Conservation (phyloP, 2,797 vertebrate species). For the Lagocephalus sceleratus region DNA sequence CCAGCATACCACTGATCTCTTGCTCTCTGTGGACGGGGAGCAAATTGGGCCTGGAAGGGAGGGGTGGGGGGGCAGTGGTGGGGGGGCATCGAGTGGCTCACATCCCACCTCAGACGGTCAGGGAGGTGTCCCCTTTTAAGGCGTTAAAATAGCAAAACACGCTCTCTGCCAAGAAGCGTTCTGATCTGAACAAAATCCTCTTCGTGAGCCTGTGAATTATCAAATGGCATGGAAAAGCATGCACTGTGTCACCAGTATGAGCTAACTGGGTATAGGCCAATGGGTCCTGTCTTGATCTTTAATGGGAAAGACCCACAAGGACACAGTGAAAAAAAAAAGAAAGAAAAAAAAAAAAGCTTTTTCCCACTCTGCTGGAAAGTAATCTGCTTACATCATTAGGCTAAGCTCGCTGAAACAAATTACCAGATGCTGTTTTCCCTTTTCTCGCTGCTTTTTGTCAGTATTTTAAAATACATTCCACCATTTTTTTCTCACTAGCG, state of each 20-base stretch:
- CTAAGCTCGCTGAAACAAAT: slow-evolving; percentile 96
- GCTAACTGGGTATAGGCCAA: slow-evolving; percentile 31
- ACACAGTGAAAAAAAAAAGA: slow-evolving; percentile 31
- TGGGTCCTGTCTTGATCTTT: slow-evolving; percentile 52
- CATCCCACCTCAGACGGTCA: slow-evolving; percentile 61
- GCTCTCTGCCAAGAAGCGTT: slow-evolving; percentile 46
- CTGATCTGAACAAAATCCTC: slow-evolving; percentile 58
- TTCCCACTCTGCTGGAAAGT: slow-evolving; percentile 83
- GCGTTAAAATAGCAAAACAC: slow-evolving; percentile 55
- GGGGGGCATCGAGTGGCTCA: slow-evolving; percentile 56
- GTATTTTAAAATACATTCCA: slow-evolving; percentile 83
- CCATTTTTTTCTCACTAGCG: slow-evolving; percentile 84
- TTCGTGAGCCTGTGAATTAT: slow-evolving; percentile 47
- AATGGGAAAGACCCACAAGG: slow-evolving; percentile 56
- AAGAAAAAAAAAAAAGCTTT: slow-evolving; percentile 29
- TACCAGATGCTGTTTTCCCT: slow-evolving; percentile 92
- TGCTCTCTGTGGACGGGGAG: slow-evolving; percentile 66
- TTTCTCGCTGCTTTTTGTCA: slow-evolving; percentile 72
- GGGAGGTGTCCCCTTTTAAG: slow-evolving; percentile 55
- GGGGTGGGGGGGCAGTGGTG: not conserved
- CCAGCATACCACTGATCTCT: slow-evolving; percentile 70
- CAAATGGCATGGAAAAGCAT: slow-evolving; percentile 41
- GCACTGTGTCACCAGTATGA: slow-evolving; percentile 34
- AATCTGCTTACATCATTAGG: slow-evolving; percentile 98
- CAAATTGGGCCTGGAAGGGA: slow-evolving; percentile 46